Percentiles rank a stretch among this genome's conserved stretches.
Conservation (phyloP, 2,888 invertebrate genomes). For the Drosophila nr. fundita region DNA sequence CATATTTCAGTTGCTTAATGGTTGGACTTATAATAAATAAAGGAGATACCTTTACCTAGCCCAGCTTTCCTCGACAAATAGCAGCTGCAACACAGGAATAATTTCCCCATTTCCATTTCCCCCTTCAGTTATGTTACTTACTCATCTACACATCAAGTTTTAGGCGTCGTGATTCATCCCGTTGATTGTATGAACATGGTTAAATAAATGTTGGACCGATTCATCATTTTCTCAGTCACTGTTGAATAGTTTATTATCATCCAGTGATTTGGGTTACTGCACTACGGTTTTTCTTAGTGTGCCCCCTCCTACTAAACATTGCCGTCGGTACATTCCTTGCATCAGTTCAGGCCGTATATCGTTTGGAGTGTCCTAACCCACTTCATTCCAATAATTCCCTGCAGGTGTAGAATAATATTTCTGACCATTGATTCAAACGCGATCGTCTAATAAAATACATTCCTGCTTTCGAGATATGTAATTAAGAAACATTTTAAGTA, state of each 20-base stretch:
- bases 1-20: neutral
- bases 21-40: neutral
- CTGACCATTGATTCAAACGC: no score
- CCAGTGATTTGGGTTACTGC: neutral
- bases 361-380: neutral
- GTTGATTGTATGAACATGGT: neutral
- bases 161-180: neutral
- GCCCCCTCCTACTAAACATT: neutral
- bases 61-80: neutral
- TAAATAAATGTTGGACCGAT: neutral
- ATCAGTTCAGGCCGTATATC: neutral
- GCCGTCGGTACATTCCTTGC: neutral
- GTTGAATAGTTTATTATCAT: neutral
- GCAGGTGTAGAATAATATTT: no score
- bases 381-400: no score
- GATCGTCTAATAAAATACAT: neutral
- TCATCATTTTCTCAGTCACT: neutral
- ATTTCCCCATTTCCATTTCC: no score
- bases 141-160: neutral
- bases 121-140: neutral
- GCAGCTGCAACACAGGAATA: neutral
- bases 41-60: neutral
- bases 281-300: neutral
- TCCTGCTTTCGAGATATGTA: neutral
- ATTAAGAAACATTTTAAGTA: neutral